Base-by-base conservation (phyloP, 2,888 invertebrate genomes). In the Orthosia cruda region DNA sequence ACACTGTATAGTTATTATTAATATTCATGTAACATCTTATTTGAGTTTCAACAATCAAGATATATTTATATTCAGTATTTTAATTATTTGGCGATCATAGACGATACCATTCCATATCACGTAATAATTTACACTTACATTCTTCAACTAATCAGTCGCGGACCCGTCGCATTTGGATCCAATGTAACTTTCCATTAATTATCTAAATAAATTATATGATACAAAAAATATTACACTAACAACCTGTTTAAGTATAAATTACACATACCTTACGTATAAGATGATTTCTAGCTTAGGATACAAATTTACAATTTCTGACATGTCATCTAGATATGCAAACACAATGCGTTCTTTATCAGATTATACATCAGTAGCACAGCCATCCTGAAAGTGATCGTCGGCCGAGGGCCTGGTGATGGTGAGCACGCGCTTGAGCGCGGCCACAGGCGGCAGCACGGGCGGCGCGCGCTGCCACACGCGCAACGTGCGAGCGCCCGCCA, bases 301-400 rank as follows among this genome's bases (percentile, higher is more conserved):
- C 90, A 91, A 92, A 92, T 93, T 90, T 94, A 93, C 94, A 94
- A 91, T 92, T 74, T 92, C 89, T 90, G 91, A 91, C 91, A 91
- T 89, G 84, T 91, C 88, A 86, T 89, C 87, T 89, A 91, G 91
- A 91, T 93, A 92, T 91, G 91, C 90, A 91, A 92, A 85, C 76
- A 85, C 76, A 87, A 84, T 71, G 67, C 50, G 81, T 71, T 77
- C 52, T 52, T 78, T 81, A 79, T 77, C 77, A 62, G 87, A 88
- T 81, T 98, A 99, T 94, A 99, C 99, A 95, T 99, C 99, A 87
- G 99, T 99, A 87, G 99, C 99, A 95, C 98, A 98, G 90, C 99
- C 99, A 96, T 99, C 99, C 94, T 99, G 99, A 94, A 99, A 99
- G 81, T 98, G 98, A 94, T 99, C 99, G 91, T 99, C 99, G 58